Percentiles rank a stretch among this genome's conserved stretches.
Evolutionary conservation across 2,888 invertebrate genomes (phyloP).

Genomic region (Meandrusa payeni): DNA sequence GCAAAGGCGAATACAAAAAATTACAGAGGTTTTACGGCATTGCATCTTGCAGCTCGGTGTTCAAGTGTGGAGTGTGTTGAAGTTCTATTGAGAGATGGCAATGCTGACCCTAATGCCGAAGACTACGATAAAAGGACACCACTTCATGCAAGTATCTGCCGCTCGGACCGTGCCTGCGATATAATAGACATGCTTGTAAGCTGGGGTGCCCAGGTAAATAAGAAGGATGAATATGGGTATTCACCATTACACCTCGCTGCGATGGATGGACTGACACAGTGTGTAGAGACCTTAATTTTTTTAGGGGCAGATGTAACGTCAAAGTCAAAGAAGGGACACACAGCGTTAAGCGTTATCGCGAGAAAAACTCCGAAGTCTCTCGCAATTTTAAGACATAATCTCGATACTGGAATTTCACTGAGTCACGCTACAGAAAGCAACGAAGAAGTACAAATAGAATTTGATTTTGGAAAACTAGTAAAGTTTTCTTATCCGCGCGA

Average conservation of each 20-base stretch:
- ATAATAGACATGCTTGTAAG: conserved; percentile 88
- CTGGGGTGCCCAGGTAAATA: conserved; percentile 91
- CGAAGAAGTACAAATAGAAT: conserved; percentile 89
- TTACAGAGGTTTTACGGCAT: conserved; percentile 89
- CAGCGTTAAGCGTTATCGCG: conserved; percentile 91
- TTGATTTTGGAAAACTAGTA: conserved; percentile 89
- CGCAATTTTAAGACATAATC: conserved; percentile 88
- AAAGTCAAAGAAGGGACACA: conserved; percentile 91
- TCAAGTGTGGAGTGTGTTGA: conserved; percentile 91
- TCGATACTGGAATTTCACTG: conserved; percentile 88
- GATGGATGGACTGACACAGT: conserved; percentile 89
- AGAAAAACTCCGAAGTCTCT: conserved; percentile 92
- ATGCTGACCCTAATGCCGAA: conserved; percentile 88
- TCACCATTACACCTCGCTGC: conserved; percentile 93
- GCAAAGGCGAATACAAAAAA: conserved; percentile 89
- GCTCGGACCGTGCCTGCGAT: conserved; percentile 88
- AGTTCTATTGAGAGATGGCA: conserved; percentile 86
- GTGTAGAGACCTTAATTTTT: conserved; percentile 90
- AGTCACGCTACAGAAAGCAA: conserved; percentile 87
- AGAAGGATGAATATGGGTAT: conserved; percentile 91
- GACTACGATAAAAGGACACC: conserved; percentile 91
- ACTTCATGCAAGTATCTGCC: conserved; percentile 89
- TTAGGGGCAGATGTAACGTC: conserved; percentile 93
- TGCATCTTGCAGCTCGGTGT: conserved; percentile 92
- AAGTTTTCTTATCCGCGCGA: conserved; percentile 92